phyloP scores from a whole-genome alignment of 1,140 invertebrate genomes.

The Caenorhabditis remanei region DNA sequence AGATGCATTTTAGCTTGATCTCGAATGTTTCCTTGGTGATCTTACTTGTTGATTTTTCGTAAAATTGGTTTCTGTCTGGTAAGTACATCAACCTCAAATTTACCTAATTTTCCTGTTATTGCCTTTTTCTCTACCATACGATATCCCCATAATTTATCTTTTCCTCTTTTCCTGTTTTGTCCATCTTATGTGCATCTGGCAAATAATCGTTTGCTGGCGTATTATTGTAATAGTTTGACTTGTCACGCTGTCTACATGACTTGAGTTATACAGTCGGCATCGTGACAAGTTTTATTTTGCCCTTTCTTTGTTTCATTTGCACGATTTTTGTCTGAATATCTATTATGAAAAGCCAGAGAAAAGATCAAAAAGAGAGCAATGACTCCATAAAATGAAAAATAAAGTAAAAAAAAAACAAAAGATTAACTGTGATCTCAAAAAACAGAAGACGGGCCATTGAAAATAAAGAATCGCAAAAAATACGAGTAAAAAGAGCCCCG shows the following conservation, averaged over 20 bases:
- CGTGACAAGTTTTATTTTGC: no score
- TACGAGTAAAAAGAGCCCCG: constrained; percentile 7
- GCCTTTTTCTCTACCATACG: not conserved
- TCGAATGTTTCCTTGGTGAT: constrained; percentile 13
- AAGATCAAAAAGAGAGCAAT: constrained; percentile 41
- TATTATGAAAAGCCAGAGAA: not conserved
- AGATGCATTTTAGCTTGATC: constrained; percentile 8
- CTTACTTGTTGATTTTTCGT: constrained; percentile 11
- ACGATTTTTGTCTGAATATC: no score
- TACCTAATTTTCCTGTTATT: constrained; percentile 10
- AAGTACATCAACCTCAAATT: not conserved
- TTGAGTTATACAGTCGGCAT: no score
- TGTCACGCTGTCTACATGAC: no score
- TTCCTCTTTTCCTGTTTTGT: no score
- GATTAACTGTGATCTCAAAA: constrained; percentile 38
- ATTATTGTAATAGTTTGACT: no score
- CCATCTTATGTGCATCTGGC: no score
- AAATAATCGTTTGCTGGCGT: no score
- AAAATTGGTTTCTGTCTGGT: constrained; percentile 3
- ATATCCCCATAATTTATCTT: not conserved
- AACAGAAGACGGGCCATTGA: constrained; percentile 36
- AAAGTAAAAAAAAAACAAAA: constrained; percentile 24
- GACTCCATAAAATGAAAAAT: constrained; percentile 47
- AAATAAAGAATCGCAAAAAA: not conserved
- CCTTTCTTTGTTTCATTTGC: no score